Conservation (phyloP, 2,888 invertebrate species). For the Bibio marci region DNA sequence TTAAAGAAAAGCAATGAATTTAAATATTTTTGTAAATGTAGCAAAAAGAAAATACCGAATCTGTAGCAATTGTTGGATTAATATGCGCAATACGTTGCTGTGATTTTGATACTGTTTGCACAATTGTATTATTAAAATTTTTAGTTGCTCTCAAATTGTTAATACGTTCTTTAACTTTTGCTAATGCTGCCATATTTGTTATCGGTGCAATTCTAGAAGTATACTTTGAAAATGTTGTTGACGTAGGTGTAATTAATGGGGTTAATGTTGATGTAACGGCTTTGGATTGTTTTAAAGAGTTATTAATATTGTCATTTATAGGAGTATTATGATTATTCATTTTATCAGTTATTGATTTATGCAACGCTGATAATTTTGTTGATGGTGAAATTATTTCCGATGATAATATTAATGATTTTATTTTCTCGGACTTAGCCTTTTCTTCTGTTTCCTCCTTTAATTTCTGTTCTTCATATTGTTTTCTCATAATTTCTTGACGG, state of each 20-base stretch:
- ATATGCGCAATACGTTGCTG: constrained; percentile 48
- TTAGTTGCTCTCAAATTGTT: constrained; percentile 31
- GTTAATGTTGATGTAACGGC: constrained; percentile 16
- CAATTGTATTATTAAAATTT: constrained; percentile 37
- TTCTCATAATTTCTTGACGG: constrained; percentile 20
- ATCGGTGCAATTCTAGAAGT: constrained; percentile 47
- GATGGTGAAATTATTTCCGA: constrained; percentile 7
- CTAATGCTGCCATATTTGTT: constrained; percentile 53
- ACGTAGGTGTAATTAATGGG: constrained; percentile 14
- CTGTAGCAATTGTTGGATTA: constrained; percentile 26
- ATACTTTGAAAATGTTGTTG: not conserved
- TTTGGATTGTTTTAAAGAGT: too few species aligned
- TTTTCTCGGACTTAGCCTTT: not conserved
- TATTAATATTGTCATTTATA: too few species aligned
- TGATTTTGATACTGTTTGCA: constrained; percentile 51
- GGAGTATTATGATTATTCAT: too few species aligned
- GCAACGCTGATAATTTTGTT: not conserved
- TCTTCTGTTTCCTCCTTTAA: constrained; percentile 11
- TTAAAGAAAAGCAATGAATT: not conserved
- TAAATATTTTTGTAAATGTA: constrained; percentile 15
- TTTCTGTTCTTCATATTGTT: constrained; percentile 16
- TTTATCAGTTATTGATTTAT: not conserved
- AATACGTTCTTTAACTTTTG: constrained; percentile 50
- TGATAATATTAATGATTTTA: constrained; percentile 11
- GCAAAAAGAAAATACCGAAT: constrained; percentile 26